Conservation (phyloP, 1,140 invertebrate species). For the Zaprionus camerounensis region DNA sequence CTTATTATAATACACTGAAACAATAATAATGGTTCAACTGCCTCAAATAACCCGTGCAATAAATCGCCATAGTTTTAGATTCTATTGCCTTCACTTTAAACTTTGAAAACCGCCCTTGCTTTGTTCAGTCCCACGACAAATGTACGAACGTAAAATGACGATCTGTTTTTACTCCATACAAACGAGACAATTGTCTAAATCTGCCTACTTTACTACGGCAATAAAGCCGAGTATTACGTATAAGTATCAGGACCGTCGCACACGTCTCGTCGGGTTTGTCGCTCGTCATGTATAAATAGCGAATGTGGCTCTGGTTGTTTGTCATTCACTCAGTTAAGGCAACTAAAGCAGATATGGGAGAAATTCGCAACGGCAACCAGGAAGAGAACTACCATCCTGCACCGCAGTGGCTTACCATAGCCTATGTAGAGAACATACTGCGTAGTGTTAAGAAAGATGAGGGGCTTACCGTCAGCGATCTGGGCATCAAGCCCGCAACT, state of each 20-base stretch:
- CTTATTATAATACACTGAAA: neutral
- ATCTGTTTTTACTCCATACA: conserved; percentile 12
- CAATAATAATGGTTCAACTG: neutral
- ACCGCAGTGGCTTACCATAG: conserved; percentile 66
- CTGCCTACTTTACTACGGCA: conserved; percentile 37
- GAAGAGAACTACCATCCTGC: conserved; percentile 56
- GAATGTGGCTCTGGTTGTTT: neutral
- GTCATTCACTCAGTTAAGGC: conserved; percentile 21
- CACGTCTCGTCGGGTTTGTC: neutral
- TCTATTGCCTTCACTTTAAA: neutral
- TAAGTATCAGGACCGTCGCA: conserved; percentile 12
- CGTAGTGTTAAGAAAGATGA: conserved; percentile 56
- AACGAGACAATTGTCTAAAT: conserved; percentile 36
- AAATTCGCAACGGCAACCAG: conserved; percentile 31
- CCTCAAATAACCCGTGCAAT: neutral
- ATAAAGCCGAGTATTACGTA: conserved; percentile 36
- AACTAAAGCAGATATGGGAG: conserved; percentile 48
- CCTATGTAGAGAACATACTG: conserved; percentile 67
- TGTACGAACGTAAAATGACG: neutral
- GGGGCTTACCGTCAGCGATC: conserved; percentile 43
- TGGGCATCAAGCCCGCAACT: conserved; percentile 72
- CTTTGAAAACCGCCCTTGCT: neutral
- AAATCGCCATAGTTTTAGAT: no score
- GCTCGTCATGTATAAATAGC: conserved; percentile 51
- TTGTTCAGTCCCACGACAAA: neutral